Conservation (phyloP, 2,797 vertebrate genomes). For the Huso huso region DNA sequence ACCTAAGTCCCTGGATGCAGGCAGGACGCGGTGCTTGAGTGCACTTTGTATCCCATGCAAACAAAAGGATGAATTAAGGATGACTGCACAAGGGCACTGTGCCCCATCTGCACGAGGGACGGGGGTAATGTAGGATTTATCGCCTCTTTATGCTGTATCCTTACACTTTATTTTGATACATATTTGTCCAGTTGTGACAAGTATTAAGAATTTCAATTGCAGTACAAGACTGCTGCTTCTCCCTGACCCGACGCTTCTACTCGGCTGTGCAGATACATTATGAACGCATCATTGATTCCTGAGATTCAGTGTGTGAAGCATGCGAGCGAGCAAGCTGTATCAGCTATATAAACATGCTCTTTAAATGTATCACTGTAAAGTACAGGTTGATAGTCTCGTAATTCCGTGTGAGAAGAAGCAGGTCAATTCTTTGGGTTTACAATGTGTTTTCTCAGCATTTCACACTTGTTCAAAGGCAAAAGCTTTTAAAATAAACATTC, state of each 20-base stretch:
- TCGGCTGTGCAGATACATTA: conserved; percentile 25
- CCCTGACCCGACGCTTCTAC: conserved; percentile 7
- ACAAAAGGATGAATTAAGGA: conserved; percentile 46
- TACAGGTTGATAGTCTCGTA: too few species aligned
- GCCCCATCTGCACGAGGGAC: conserved; percentile 38
- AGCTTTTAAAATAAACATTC: too few species aligned
- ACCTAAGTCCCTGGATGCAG: conserved; percentile 33
- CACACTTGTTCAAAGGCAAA: too few species aligned
- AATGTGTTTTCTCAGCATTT: too few species aligned
- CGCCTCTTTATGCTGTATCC: neutral
- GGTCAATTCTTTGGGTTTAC: too few species aligned
- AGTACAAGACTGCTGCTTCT: neutral
- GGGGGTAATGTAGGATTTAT: neutral
- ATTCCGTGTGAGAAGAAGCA: too few species aligned
- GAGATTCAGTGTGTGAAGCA: conserved; percentile 34
- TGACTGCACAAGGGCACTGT: conserved; percentile 34
- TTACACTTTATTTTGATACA: neutral
- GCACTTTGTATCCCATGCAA: conserved; percentile 42
- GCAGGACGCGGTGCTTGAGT: conserved; percentile 45
- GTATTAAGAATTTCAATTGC: neutral
- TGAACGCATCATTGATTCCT: conserved; percentile 34
- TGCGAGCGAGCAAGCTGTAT: conserved; percentile 1
- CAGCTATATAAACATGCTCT: conserved; percentile 29
- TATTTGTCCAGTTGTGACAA: neutral
- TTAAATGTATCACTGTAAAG: too few species aligned